Evolutionary conservation across 2,888 invertebrate species (phyloP).

Genomic region (Lutraria lutraria): DNA sequence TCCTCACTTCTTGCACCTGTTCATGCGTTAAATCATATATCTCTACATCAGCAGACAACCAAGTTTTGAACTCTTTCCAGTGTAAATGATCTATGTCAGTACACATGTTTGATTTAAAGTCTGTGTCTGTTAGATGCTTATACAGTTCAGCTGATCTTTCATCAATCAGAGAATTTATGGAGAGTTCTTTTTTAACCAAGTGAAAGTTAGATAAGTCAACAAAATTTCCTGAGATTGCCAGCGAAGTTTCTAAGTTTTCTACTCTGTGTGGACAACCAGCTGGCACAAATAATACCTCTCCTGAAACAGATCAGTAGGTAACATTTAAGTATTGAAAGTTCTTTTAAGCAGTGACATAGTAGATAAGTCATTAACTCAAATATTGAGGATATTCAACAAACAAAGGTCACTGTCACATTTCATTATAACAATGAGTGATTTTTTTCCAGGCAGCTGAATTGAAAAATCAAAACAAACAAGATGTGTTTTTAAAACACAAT

Average conservation of each 20-base stretch:
- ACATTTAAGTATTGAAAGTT: no score
- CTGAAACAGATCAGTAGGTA: conserved; percentile 66
- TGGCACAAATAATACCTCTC: conserved; percentile 84
- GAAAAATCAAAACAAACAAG: no score
- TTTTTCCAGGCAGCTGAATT: no score
- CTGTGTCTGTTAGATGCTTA: conserved; percentile 69
- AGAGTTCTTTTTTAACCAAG: conserved; percentile 78
- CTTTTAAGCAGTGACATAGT: no score
- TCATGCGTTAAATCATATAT: conserved; percentile 60
- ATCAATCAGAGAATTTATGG: conserved; percentile 78
- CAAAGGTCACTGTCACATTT: no score
- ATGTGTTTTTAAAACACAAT: no score
- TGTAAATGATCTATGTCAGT: conserved; percentile 64
- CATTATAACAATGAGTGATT: no score
- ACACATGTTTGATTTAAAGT: conserved; percentile 68
- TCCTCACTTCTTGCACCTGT: conserved; percentile 40
- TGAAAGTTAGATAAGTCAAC: conserved; percentile 82
- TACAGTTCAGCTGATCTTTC: conserved; percentile 76
- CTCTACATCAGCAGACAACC: conserved; percentile 60
- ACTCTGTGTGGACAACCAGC: conserved; percentile 84
- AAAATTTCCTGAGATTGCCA: conserved; percentile 85
- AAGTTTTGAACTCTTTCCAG: conserved; percentile 71
- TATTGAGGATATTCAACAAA: no score
- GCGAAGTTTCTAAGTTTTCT: conserved; percentile 80
- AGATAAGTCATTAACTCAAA: no score